Evolutionary conservation across 2,113 vertebrate species (phyloP).

Genomic region (Microtus oregoni): DNA sequence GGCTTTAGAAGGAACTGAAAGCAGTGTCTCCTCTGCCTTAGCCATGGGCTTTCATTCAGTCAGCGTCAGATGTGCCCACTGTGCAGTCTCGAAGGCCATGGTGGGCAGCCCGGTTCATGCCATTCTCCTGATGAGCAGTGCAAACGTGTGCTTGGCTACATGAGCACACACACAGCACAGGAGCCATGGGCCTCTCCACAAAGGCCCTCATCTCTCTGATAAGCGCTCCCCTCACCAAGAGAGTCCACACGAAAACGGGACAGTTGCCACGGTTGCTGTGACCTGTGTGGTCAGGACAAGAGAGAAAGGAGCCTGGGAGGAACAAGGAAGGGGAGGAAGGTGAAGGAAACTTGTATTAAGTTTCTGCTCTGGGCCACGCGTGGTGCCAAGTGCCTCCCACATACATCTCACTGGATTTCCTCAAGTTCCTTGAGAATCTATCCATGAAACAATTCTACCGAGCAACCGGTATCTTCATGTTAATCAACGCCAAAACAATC

Average conservation of each 20-base stretch:
- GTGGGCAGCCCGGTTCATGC: neutral
- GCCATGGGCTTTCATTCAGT: neutral
- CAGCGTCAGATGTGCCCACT: neutral
- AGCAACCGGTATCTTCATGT: neutral
- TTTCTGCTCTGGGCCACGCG: neutral
- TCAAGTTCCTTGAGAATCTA: neutral
- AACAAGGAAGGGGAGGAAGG: neutral
- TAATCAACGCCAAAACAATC: neutral
- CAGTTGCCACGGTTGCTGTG: too few species aligned
- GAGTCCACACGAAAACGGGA: too few species aligned
- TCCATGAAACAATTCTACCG: neutral
- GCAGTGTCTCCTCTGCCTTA: neutral
- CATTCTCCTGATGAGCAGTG: neutral
- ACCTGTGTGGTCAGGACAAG: neutral
- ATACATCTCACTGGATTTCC: neutral
- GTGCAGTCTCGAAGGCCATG: accelerated
- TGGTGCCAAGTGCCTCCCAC: neutral
- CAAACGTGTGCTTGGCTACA: too few species aligned
- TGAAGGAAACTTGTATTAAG: neutral
- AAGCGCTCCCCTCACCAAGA: neutral
- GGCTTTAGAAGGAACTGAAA: neutral
- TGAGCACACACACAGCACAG: neutral
- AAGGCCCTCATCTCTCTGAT: neutral
- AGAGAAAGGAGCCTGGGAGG: neutral
- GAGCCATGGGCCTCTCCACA: neutral